Base-by-base conservation (phyloP, 1,140 invertebrate genomes). In the Drosophila sulfurigaster region DNA sequence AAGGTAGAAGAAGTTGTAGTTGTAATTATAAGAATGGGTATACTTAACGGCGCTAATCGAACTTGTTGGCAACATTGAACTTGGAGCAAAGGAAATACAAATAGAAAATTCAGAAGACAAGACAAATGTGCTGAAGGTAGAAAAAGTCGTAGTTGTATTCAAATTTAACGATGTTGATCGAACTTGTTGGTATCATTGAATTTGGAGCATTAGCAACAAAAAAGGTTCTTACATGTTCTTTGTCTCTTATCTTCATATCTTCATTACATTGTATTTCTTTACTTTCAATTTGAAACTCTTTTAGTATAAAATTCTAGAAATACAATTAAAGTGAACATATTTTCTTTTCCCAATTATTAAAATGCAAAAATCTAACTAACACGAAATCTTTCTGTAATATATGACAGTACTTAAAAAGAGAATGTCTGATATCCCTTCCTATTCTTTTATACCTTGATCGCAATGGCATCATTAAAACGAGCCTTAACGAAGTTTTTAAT, bases 401-500 rank as follows among this genome's bases (percentile, higher is more conserved):
- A 43, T 43, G 41, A n/a, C n/a, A n/a, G 3, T 13, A 4, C 13
- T 43, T 13, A 10, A 41, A 41, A 41, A n/a, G 38, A 32, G 38
- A 10, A 15, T 56, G 52, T 28, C n/a, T 13, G 0, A 8, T 57
- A 16, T 16, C 15, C 38, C 10, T 20, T 2, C 5, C 41, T 45
- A 28, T 16, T n/a, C 41, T 58, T 10, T 16, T 13, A 0, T 2
- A 46, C 43, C 45, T 62, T 49, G 45, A n/a, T 10, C 67, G 28
- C 52, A 71, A 41, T 49, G 63, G 52, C 69, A 49, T 66, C 52
- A 72, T 72, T 25, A 49, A 66, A 43, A 58, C 32, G 25, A 30
- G 30, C 52, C 52, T 51, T 66, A 51, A 52, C 69, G 64, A 67
- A 58, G 48, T 57, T 72, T 72, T 51, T 58, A 65, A 58, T 66